These are phyloP conservation scores for Brachionus calyciflorus DNA, from an alignment of 1,140 invertebrate genomes.

Conservation along the genomic window DNA sequence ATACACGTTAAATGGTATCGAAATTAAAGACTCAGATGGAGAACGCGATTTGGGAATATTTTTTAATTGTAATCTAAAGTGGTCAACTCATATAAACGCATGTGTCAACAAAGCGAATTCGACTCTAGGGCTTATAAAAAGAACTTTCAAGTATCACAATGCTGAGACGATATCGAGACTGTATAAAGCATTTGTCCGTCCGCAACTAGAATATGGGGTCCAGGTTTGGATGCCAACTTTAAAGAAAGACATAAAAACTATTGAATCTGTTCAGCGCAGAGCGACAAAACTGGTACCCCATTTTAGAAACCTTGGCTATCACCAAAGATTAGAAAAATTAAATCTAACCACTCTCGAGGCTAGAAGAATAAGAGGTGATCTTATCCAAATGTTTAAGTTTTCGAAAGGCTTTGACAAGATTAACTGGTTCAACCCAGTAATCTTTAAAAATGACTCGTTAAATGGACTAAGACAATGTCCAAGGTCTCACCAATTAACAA, in stretches of 20 bases:
- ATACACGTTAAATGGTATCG: no score
- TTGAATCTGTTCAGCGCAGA: conserved; percentile 48
- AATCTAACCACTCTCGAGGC: conserved; percentile 39
- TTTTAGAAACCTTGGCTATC: conserved; percentile 29
- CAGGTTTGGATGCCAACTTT: conserved; percentile 37
- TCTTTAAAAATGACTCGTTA: neutral
- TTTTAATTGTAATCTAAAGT: neutral
- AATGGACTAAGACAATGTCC: neutral
- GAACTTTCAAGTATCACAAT: conserved; percentile 48
- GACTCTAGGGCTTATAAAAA: conserved; percentile 47
- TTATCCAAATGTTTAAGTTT: conserved; percentile 46
- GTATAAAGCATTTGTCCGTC: conserved; percentile 30
- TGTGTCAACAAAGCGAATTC: conserved; percentile 47
- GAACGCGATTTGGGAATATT: no score
- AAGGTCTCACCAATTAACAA: neutral
- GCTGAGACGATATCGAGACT: conserved; percentile 38
- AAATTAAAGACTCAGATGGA: no score
- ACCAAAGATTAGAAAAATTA: conserved; percentile 43
- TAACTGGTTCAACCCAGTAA: neutral
- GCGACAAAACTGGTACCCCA: conserved; percentile 42
- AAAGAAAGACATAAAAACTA: conserved; percentile 32
- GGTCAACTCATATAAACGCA: conserved; percentile 28
- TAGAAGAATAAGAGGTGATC: conserved; percentile 42
- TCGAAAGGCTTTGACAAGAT: neutral
- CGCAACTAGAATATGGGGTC: conserved; percentile 43